These are phyloP conservation scores for Carposina sasakii DNA, from an alignment of 1,140 invertebrate genomes.

Conservation along the genomic window DNA sequence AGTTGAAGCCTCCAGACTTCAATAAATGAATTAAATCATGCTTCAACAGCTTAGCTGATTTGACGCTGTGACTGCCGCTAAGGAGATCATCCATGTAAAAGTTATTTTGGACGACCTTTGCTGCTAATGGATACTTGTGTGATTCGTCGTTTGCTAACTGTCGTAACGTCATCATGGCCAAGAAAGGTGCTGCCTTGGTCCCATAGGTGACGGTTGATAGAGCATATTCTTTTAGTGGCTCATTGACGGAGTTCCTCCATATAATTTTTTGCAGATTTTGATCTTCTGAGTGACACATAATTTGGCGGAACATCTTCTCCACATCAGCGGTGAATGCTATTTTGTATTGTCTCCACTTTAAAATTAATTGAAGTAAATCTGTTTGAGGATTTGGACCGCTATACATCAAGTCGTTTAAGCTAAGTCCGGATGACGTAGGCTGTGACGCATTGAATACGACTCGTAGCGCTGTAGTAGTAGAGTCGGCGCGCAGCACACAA, in stretches of 20 bases:
- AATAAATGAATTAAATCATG: conserved; percentile 10
- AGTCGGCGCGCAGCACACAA: neutral
- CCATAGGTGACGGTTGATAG: neutral
- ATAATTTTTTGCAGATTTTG: neutral
- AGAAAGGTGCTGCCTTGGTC: neutral
- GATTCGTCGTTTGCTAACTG: neutral
- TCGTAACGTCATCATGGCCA: neutral
- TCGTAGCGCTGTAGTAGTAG: neutral
- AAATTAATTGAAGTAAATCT: neutral
- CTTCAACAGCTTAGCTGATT: neutral
- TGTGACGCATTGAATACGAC: neutral
- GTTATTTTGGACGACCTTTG: neutral
- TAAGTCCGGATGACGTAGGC: neutral
- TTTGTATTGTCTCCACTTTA: neutral
- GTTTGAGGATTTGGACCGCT: neutral
- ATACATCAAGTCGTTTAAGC: neutral
- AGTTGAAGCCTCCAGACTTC: conserved; percentile 30
- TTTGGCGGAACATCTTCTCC: neutral
- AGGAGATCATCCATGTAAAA: conserved; percentile 2
- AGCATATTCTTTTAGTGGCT: neutral
- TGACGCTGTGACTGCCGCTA: neutral
- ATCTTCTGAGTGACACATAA: neutral
- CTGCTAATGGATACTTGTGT: neutral
- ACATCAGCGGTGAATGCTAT: neutral
- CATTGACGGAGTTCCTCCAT: neutral